Evolutionary conservation across 2,888 invertebrate genomes (phyloP), one percentile per base, ranked within the genome.

Genomic region (Clivina fossor): DNA sequence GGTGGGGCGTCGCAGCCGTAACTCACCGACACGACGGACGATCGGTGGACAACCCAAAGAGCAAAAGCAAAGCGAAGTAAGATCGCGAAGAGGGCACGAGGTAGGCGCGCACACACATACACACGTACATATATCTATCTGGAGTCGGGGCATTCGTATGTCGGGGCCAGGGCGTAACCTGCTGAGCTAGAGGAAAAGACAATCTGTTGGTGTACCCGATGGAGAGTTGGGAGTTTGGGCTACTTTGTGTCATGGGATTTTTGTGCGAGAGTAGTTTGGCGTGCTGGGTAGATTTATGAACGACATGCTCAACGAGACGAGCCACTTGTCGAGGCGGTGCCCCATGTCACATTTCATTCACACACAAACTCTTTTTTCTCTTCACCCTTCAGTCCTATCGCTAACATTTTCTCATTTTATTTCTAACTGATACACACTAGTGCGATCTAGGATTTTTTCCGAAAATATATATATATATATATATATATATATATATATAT

Each of bases 1-100:
- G 71, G 71, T n/a, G 72, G 73, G 72, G 74, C 73, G 73, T 71
- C 70, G 32, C 66, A n/a, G 71, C 72, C 67, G 70, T 74, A 74
- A 69, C 68, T 74, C 73, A 74, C 70, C 65, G 38, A n/a, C n/a
- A 19, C 30, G 30, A 26, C 43, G 13, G 11, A n/a, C 33, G 4
- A 4, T n/a, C n/a, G n/a, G n/a, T n/a, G n/a, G n/a, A n/a, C n/a
- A n/a, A n/a, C n/a, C n/a, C n/a, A n/a, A n/a, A n/a, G n/a, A n/a
- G n/a, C n/a, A n/a, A n/a, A n/a, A n/a, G n/a, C n/a, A n/a, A n/a
- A n/a, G n/a, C n/a, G n/a, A n/a, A n/a, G n/a, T n/a, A n/a, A n/a
- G n/a, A n/a, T n/a, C n/a, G n/a, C n/a, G n/a, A n/a, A n/a, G n/a
- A n/a, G n/a, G n/a, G n/a, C n/a, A n/a, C 26, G 22, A 26, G 43